Evolutionary conservation across 2,113 vertebrate genomes (phyloP), one percentile per base, ranked within the genome.

Genomic region (Manacus vitellinus): DNA sequence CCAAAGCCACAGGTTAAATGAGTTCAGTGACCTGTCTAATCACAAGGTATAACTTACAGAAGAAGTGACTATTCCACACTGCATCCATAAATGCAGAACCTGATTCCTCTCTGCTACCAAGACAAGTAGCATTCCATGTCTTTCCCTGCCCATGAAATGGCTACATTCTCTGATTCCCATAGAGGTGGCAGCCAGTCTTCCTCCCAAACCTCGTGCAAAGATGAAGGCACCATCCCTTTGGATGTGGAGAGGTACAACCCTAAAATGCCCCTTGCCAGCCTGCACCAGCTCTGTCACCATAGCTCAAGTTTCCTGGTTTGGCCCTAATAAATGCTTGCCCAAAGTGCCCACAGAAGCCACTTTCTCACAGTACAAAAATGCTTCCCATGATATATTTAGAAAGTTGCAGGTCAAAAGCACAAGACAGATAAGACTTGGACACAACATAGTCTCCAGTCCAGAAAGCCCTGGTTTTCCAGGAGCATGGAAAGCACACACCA

Each of bases 1-100:
- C 63, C 37, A 83, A 73, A 96, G 75, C 46, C 62, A n/a, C 25
- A 74, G 83, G 88, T 92, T 96, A 92, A 94, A 79, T 70, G 79
- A 86, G 91, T 74, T 95, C 88, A 58, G 59, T 3, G 47, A 92
- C 82, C 75, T 76, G 39, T 21, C 68, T 62, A 66, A 96, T 83
- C 67, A 55, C 46, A 54, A 83, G 41, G 54, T 30, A 14, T 90
- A 86, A 82, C 37, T 92, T 41, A 79, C 5, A 88, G 67, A 72
- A 44, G 43, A 78, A 0, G 0, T 0, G 0, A 44, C 19, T n/a
- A 14, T 28, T 86, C 21, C 61, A 47, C 43, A 3, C 25, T 6
- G 30, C 33, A 87, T 75, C 33, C 4, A 2, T 73, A 92, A 85
- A 73, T 2, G 5, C 33, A 63, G 65, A 88, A n/a, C 18, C 16